phyloP scores from a whole-genome alignment of 2,113 vertebrate species.

The Apteryx mantelli region DNA sequence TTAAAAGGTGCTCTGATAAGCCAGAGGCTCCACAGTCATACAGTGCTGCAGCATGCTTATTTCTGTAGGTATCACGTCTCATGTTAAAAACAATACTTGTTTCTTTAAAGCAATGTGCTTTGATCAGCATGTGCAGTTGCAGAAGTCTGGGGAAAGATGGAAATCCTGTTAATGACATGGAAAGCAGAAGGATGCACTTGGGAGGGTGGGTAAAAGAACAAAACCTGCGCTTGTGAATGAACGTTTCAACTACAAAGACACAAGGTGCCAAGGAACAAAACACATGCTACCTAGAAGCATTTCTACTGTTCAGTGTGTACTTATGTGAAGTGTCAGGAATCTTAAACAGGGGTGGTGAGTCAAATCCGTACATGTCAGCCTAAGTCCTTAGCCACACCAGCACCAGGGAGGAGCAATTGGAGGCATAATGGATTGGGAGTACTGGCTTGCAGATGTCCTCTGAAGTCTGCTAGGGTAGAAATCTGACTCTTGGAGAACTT shows the following conservation, averaged over 20 bases:
- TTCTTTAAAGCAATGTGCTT: neutral
- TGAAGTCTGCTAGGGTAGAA: neutral
- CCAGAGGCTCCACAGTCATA: neutral
- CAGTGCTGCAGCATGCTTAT: neutral
- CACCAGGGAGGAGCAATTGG: neutral
- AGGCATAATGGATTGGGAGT: neutral
- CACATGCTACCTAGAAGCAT: neutral
- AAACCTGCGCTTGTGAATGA: neutral
- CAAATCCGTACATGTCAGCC: neutral
- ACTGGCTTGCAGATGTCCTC: neutral
- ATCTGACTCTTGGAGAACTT: neutral
- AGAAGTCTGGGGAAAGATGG: neutral
- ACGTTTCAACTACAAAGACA: neutral
- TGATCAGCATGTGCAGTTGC: neutral
- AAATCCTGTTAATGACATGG: neutral
- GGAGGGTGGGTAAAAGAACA: neutral
- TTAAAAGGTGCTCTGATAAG: neutral
- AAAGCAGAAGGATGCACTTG: neutral
- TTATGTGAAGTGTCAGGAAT: conserved; percentile 6
- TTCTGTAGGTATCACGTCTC: neutral
- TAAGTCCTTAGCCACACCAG: neutral
- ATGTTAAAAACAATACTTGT: neutral
- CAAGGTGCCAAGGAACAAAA: neutral
- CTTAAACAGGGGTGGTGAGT: conserved; percentile 9
- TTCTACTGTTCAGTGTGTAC: neutral